These are phyloP conservation scores for Vidua chalybeata DNA, from an alignment of 2,113 vertebrate genomes.

Conservation along the genomic window DNA sequence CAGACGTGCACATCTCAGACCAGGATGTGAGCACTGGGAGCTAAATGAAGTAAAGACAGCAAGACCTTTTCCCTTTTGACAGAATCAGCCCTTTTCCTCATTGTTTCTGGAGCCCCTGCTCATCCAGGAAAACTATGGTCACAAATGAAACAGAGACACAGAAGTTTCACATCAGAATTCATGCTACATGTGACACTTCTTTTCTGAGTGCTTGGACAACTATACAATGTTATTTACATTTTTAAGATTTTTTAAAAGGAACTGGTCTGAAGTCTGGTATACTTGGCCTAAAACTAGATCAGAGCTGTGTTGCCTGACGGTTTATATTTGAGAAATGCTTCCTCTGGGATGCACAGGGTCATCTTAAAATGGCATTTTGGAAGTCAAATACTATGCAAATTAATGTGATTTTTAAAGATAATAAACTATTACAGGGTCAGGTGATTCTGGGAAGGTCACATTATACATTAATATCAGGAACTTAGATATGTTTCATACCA, in stretches of 20 bases:
- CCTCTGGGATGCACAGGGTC: background rate
- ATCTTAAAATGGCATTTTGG: background rate
- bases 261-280: background rate
- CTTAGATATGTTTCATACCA: background rate
- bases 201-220: background rate
- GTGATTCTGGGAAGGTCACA: background rate
- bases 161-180: background rate
- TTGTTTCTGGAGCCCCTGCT: background rate
- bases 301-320: background rate
- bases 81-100: background rate
- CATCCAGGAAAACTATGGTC: background rate
- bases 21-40: background rate
- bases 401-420: background rate
- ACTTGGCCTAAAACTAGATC: background rate
- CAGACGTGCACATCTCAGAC: background rate
- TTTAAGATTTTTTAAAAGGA: background rate
- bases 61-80: background rate
- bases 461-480: background rate
- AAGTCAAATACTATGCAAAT: background rate
- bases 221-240: background rate
- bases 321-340: fast-evolving
- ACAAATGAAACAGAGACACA: background rate
- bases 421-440: background rate
- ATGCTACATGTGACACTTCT: fast-evolving
- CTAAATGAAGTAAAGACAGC: background rate